Conservation (phyloP, 2,113 vertebrate species). For the Noctilio leporinus region DNA sequence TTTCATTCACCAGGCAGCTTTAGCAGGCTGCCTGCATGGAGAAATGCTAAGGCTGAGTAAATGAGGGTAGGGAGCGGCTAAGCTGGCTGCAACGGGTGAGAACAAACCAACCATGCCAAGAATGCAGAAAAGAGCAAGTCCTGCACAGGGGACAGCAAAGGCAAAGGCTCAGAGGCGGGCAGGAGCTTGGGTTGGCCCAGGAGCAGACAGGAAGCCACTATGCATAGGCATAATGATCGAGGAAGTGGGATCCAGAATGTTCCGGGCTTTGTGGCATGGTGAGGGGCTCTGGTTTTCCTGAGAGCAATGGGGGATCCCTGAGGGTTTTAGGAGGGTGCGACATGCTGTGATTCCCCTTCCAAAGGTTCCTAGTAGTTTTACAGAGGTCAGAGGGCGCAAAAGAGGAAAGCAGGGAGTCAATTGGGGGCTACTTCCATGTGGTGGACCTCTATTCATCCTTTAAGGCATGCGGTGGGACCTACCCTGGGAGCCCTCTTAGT, state of each 20-base stretch:
- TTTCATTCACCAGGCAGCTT: neutral
- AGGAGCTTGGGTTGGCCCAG: neutral
- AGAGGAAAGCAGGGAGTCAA: neutral
- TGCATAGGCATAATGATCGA: rapidly evolving
- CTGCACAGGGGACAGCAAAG: neutral
- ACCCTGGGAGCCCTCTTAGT: neutral
- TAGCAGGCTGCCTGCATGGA: neutral
- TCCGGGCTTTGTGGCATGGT: neutral
- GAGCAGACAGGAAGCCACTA: neutral
- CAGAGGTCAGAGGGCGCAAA: neutral
- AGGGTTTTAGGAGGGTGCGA: neutral
- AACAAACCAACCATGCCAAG: neutral
- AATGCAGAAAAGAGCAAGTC: neutral
- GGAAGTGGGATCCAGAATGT: neutral
- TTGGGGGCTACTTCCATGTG: neutral
- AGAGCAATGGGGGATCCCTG: neutral
- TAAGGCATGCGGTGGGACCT: neutral
- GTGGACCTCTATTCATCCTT: neutral
- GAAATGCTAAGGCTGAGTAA: neutral
- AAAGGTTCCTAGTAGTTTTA: neutral
- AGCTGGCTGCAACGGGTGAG: neutral
- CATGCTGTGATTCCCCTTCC: neutral
- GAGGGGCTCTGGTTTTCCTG: neutral
- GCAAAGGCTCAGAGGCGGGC: neutral
- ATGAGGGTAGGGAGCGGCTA: neutral